phyloP scores from a whole-genome alignment of 2,888 invertebrate species.

The Busseola fusca region DNA sequence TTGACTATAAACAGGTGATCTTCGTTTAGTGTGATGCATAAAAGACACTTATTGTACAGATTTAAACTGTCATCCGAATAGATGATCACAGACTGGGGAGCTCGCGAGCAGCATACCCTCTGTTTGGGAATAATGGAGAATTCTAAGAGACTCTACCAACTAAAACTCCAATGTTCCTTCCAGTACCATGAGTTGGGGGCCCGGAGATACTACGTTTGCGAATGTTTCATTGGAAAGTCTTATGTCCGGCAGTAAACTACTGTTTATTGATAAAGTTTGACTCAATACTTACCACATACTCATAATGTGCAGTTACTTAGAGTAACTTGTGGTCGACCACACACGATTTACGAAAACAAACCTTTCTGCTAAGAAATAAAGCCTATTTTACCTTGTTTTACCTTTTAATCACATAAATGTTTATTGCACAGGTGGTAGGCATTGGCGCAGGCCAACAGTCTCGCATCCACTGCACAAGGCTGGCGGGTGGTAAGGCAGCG shows the following conservation, averaged over 20 bases:
- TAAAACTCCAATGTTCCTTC: too few relatives aligned
- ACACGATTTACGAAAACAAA: too few relatives aligned
- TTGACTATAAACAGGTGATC: background rate
- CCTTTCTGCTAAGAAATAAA: background rate
- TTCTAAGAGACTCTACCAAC: too few relatives aligned
- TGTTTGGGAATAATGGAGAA: too few relatives aligned
- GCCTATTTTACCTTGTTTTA: background rate
- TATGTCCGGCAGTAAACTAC: background rate
- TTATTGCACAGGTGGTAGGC: conserved; percentile 92
- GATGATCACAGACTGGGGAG: background rate
- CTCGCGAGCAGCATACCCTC: too few relatives aligned
- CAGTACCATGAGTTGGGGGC: too few relatives aligned
- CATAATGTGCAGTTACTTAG: background rate
- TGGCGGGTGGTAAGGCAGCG: conserved; percentile 99
- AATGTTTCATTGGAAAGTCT: background rate
- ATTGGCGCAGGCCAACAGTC: conserved; percentile 99
- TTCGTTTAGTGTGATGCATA: background rate
- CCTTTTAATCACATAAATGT: background rate
- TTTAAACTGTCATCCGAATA: background rate
- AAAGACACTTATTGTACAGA: background rate
- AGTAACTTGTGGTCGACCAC: background rate
- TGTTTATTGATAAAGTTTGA: background rate
- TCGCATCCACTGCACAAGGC: conserved; percentile 98
- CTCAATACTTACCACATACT: background rate
- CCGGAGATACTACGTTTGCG: background rate